Evolutionary conservation across 1,140 invertebrate species (phyloP).

Genomic region (Zophobas atratus): DNA sequence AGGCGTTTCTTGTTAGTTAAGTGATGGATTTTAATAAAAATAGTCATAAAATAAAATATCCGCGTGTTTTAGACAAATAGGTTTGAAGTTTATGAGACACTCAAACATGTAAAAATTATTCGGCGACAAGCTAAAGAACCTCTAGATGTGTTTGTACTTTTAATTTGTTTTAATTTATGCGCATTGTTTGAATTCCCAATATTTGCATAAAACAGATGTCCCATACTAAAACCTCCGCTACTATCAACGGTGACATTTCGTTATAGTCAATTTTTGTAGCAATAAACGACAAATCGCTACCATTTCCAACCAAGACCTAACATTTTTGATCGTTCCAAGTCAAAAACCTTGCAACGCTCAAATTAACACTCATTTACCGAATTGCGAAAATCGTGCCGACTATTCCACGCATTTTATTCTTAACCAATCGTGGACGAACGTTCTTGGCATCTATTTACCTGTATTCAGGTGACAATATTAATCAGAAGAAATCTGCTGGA

Average conservation of each 20-base stretch:
- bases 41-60: slow-evolving; percentile 15
- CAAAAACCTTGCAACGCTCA: background rate
- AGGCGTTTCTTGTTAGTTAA: background rate
- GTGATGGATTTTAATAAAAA: slow-evolving; percentile 14
- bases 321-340: slow-evolving; percentile 1
- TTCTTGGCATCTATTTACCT: no score
- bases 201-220: slow-evolving; percentile 29
- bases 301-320: slow-evolving; percentile 12
- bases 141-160: slow-evolving; percentile 18
- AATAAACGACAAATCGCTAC: slow-evolving; percentile 15
- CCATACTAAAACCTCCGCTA: slow-evolving; percentile 23
- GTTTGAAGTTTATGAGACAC: slow-evolving; percentile 9
- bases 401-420: background rate
- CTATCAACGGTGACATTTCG: slow-evolving; percentile 15
- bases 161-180: slow-evolving; percentile 30
- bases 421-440: no score
- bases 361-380: background rate
- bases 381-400: background rate
- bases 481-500: no score
- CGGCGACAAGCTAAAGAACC: background rate
- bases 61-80: background rate
- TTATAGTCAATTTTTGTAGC: slow-evolving; percentile 27
- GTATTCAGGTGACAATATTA: no score
- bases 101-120: slow-evolving; percentile 5
- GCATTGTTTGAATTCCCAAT: slow-evolving; percentile 19